Conservation (phyloP, 2,113 vertebrate genomes). For the Morphnarchus princeps region DNA sequence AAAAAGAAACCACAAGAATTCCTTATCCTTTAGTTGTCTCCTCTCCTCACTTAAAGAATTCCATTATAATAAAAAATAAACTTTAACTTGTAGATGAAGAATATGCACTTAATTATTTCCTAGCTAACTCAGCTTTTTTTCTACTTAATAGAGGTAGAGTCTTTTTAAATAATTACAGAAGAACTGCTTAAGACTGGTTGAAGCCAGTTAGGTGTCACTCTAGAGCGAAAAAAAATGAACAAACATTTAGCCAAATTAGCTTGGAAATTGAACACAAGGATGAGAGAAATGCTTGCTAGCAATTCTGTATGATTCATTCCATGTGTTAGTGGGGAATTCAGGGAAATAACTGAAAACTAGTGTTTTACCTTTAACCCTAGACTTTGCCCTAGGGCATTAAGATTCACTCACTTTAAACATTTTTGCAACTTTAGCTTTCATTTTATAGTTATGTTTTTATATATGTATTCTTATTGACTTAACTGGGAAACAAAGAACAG, state of each 20-base stretch:
- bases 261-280: background rate
- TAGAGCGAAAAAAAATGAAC: background rate
- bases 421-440: background rate
- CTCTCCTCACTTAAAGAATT: background rate
- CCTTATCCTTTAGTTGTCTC: background rate
- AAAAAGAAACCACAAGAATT: background rate
- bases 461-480: background rate
- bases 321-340: background rate
- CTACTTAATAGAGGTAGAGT: background rate
- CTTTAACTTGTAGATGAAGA: background rate
- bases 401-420: background rate
- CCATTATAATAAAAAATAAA: background rate
- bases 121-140: background rate
- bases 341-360: background rate
- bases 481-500: background rate
- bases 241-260: background rate
- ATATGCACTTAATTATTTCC: slow-evolving; percentile 11
- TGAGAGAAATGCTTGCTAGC: background rate
- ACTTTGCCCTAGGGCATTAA: background rate
- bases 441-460: background rate
- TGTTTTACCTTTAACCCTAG: background rate
- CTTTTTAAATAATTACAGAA: slow-evolving; percentile 11
- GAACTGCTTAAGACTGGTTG: background rate
- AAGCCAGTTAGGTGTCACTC: background rate
- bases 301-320: background rate